These are phyloP conservation scores for Noctua pronuba DNA, from an alignment of 2,888 invertebrate genomes.

Conservation along the genomic window DNA sequence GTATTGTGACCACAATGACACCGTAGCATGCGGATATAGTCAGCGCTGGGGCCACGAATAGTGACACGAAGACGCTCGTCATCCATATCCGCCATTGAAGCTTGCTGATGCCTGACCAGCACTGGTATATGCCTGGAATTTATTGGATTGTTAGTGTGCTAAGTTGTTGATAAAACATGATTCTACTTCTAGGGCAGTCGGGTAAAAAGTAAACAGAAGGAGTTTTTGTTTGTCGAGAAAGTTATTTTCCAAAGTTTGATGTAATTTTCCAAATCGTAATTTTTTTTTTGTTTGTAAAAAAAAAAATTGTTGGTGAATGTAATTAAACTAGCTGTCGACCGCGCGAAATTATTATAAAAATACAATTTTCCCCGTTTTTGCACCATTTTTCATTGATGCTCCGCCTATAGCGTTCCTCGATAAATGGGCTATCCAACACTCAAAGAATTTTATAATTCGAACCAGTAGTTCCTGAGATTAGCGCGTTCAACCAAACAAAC, in stretches of 20 bases:
- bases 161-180: not conserved
- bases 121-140: constrained; percentile 92
- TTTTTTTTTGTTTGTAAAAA: not conserved
- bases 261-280: not conserved
- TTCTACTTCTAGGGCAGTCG: not conserved
- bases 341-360: too few species aligned
- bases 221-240: not conserved
- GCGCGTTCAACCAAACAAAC: too few species aligned
- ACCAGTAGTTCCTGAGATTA: too few species aligned
- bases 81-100: constrained; percentile 96
- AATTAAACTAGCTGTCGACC: too few species aligned
- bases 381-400: too few species aligned
- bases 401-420: too few species aligned
- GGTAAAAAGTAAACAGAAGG: not conserved
- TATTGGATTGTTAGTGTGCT: not conserved
- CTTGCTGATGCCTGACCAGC: constrained; percentile 96
- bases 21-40: constrained; percentile 97
- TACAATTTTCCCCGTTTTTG: too few species aligned
- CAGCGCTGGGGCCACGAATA: constrained; percentile 96
- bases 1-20: constrained; percentile 97
- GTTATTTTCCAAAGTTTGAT: not conserved
- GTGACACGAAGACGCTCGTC: constrained; percentile 94
- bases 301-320: not conserved
- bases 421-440: too few species aligned
- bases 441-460: too few species aligned